phyloP scores from a whole-genome alignment of 2,797 vertebrate species.

The Balearica regulorum region DNA sequence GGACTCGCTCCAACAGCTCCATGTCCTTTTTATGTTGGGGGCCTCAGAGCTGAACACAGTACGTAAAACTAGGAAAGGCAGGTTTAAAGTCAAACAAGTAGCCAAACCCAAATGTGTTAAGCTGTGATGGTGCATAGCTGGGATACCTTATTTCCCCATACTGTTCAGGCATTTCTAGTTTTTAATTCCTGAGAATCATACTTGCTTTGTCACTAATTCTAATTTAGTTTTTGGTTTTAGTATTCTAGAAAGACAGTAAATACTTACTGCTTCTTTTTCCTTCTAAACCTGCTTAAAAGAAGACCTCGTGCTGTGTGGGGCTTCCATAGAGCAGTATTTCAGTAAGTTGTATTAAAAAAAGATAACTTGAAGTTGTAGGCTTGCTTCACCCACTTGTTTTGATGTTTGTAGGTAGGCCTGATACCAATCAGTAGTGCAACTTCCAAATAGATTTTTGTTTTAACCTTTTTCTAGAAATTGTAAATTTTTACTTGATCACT shows the following conservation, averaged over 20 bases:
- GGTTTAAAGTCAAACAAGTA: background rate
- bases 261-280: background rate
- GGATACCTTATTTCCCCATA: background rate
- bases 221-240: background rate
- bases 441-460: background rate
- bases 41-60: too few species aligned
- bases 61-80: background rate
- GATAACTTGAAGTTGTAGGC: background rate
- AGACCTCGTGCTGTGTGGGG: background rate
- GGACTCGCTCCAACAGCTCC: too few species aligned
- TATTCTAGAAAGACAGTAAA: background rate
- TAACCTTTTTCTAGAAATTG: background rate
- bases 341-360: background rate
- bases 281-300: background rate
- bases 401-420: fast-evolving
- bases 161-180: background rate
- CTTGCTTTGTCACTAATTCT: background rate
- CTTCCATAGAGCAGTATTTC: background rate
- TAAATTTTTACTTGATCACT: background rate
- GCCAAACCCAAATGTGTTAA: background rate
- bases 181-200: background rate
- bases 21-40: too few species aligned
- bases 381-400: background rate
- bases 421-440: background rate
- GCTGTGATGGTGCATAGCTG: background rate